A percentile compares a stretch with the other conserved stretches of the same genome.
phyloP scores from a whole-genome alignment of 1,140 invertebrate genomes.

The Camponotus vicinus region DNA sequence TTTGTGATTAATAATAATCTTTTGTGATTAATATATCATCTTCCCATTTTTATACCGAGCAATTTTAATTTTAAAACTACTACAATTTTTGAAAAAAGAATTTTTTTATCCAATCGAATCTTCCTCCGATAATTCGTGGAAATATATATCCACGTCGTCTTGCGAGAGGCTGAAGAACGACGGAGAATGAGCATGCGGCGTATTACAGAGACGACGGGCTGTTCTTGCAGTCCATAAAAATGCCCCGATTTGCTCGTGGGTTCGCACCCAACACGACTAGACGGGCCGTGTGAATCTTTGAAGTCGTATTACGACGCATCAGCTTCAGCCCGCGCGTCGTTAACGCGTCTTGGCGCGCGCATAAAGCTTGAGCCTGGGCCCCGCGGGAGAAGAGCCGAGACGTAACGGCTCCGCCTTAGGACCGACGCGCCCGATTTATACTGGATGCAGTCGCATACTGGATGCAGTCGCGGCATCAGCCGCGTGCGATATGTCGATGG shows the following conservation, averaged over 20 bases:
- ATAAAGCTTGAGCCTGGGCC: constrained; percentile 24
- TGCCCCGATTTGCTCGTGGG: not conserved
- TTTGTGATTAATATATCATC: no score
- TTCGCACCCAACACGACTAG: constrained; percentile 10
- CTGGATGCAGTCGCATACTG: constrained; percentile 23
- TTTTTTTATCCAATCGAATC: not conserved
- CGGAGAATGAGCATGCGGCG: not conserved
- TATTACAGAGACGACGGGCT: not conserved
- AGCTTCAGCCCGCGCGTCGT: constrained; percentile 40
- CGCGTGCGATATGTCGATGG: not conserved
- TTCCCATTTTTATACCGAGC: no score
- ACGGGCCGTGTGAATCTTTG: constrained; percentile 44
- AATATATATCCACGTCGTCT: not conserved
- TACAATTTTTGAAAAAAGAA: not conserved
- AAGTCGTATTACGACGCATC: constrained; percentile 41
- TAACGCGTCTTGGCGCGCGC: constrained; percentile 45
- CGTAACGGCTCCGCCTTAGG: constrained; percentile 35
- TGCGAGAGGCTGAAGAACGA: not conserved
- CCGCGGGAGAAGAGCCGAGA: constrained; percentile 12
- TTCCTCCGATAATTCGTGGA: not conserved
- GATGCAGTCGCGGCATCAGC: constrained; percentile 9
- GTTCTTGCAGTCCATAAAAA: constrained; percentile 21
- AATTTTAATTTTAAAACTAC: not conserved
- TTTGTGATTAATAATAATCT: no score
- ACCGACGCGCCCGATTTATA: constrained; percentile 34